These are phyloP conservation scores for Acrossocheilus fasciatus DNA, from an alignment of 2,797 vertebrate species.

Conservation along the genomic window DNA sequence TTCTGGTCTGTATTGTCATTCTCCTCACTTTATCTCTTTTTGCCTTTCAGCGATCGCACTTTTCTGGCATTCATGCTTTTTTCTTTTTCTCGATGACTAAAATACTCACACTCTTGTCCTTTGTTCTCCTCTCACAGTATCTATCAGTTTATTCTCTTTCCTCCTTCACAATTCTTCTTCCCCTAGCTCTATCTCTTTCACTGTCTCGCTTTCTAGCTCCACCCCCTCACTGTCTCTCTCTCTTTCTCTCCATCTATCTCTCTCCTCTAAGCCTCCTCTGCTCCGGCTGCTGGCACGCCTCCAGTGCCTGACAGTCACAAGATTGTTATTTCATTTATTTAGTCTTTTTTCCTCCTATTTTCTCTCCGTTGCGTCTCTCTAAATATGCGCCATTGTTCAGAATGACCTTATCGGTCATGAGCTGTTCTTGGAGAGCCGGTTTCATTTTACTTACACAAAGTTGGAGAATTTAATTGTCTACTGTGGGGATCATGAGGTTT, in stretches of 20 bases:
- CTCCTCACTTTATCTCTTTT: constrained; percentile 2
- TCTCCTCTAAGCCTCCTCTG: constrained; percentile 3
- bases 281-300: constrained; percentile 47
- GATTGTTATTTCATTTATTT: constrained; percentile 61
- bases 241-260: not conserved
- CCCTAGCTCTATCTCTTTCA: not conserved
- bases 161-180: constrained; percentile 6
- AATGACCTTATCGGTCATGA: constrained; percentile 23
- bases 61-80: constrained; percentile 46
- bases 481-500: not conserved
- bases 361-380: constrained; percentile 31
- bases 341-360: constrained; percentile 45
- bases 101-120: constrained; percentile 19
- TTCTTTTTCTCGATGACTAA: not conserved
- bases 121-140: constrained; percentile 22
- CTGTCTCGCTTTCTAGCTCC: not conserved
- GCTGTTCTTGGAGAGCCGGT: not conserved
- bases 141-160: constrained; percentile 19
- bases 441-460: not conserved
- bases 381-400: constrained; percentile 36
- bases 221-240: constrained; percentile 6
- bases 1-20: constrained; percentile 12
- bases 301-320: constrained; percentile 60
- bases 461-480: constrained; percentile 7
- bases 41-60: constrained; percentile 24